These are phyloP conservation scores for Falco cherrug DNA, from an alignment of 2,797 vertebrate species.

Conservation along the genomic window DNA sequence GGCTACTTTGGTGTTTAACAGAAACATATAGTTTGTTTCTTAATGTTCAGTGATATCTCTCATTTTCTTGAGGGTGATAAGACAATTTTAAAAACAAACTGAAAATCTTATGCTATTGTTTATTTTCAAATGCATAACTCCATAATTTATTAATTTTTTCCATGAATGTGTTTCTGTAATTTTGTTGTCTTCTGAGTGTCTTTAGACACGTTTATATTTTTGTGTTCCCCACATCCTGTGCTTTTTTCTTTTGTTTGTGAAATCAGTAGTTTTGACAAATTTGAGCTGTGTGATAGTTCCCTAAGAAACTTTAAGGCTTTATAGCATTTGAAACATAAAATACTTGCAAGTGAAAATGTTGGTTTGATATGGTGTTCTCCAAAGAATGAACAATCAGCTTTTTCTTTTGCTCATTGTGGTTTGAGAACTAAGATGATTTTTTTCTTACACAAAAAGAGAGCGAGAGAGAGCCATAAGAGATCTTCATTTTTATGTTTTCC, in stretches of 20 bases:
- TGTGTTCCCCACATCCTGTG: background rate
- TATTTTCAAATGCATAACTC: background rate
- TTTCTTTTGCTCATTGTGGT: slow-evolving; percentile 81
- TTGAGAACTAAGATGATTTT: slow-evolving; percentile 72
- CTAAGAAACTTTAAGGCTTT: background rate
- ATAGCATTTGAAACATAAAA: background rate
- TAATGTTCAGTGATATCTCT: background rate
- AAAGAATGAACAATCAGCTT: background rate
- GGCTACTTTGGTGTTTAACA: background rate
- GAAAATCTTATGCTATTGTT: background rate
- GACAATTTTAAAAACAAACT: background rate
- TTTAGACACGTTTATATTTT: background rate
- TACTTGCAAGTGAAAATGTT: background rate
- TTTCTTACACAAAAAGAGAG: background rate
- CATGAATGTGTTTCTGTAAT: background rate
- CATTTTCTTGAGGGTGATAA: background rate
- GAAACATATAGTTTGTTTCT: background rate
- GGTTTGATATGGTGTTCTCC: background rate
- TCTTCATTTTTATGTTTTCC: slow-evolving; percentile 47
- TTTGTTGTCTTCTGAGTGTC: background rate
- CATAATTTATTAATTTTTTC: background rate
- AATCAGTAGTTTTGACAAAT: background rate
- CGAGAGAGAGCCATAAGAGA: background rate
- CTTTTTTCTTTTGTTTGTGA: background rate
- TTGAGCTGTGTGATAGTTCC: background rate